These are phyloP conservation scores for Sinocyclocheilus maitianheensis DNA, from an alignment of 2,113 vertebrate species.

Conservation along the genomic window DNA sequence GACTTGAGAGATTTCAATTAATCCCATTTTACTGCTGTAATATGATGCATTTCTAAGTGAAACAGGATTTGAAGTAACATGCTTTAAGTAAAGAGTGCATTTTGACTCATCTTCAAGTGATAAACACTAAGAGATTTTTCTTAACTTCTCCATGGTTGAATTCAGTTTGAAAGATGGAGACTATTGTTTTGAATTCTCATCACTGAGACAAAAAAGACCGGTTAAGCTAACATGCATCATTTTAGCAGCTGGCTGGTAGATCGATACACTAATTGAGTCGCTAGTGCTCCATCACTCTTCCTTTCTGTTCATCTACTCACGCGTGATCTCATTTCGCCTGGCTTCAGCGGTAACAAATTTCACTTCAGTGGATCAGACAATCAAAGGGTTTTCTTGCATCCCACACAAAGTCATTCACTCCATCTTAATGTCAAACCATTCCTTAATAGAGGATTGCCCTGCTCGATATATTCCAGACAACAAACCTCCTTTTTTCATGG, in stretches of 20 bases:
- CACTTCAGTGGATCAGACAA: slow-evolving; percentile 14
- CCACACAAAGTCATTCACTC: slow-evolving; percentile 12
- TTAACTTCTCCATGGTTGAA: background rate
- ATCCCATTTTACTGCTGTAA: background rate
- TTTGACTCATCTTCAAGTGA: background rate
- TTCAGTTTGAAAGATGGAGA: background rate
- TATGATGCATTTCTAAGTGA: background rate
- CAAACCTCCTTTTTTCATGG: background rate
- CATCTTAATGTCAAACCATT: slow-evolving; percentile 18
- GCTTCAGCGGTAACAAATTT: background rate
- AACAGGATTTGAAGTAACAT: background rate
- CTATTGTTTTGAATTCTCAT: background rate
- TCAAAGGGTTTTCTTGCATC: slow-evolving; percentile 25
- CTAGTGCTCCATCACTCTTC: slow-evolving; percentile 19
- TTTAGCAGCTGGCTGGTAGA: slow-evolving; percentile 16
- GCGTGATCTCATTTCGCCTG: slow-evolving; percentile 16
- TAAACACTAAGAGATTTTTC: too few species aligned
- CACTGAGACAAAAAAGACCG: background rate
- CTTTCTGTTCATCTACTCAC: background rate
- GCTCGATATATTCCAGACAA: slow-evolving; percentile 18
- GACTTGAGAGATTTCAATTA: background rate
- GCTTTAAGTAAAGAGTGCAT: background rate
- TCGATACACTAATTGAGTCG: slow-evolving; percentile 28
- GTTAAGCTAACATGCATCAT: slow-evolving; percentile 6
- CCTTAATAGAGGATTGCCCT: slow-evolving; percentile 27